Evolutionary conservation across 1,140 invertebrate genomes (phyloP).

Genomic region (Microplitis mediator): DNA sequence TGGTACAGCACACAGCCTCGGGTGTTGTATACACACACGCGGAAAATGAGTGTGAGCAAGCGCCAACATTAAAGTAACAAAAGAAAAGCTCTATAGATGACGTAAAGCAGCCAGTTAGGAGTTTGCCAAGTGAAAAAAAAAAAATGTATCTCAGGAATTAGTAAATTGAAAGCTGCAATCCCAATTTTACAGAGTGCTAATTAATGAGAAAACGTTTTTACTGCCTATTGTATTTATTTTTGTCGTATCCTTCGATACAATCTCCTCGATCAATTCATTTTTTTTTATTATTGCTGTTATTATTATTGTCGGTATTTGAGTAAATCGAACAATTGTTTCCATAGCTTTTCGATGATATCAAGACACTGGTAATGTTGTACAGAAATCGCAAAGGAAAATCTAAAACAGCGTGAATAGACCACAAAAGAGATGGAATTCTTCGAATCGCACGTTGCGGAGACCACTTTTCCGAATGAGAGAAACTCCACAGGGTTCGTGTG

Average conservation of each 20-base stretch:
- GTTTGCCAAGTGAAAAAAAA: constrained; percentile 15
- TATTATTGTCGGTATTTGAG: too few relatives aligned
- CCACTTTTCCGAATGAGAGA: constrained; percentile 22
- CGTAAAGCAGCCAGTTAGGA: not conserved
- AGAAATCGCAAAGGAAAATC: not conserved
- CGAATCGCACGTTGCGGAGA: not conserved
- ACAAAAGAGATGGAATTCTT: not conserved
- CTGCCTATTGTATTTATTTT: too few relatives aligned
- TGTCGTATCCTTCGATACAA: too few relatives aligned
- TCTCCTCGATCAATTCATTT: too few relatives aligned
- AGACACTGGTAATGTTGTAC: not conserved
- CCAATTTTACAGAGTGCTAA: constrained; percentile 2
- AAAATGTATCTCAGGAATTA: constrained; percentile 23
- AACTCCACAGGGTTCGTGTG: not conserved
- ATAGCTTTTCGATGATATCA: too few relatives aligned
- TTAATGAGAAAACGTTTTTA: constrained; percentile 10
- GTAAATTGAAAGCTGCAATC: constrained; percentile 23
- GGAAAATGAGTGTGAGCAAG: not conserved
- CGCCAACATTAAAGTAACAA: constrained; percentile 10
- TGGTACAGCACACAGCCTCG: constrained; percentile 22
- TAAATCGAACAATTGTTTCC: too few relatives aligned
- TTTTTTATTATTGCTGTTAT: too few relatives aligned
- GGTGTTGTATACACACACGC: constrained; percentile 22
- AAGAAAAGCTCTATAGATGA: constrained; percentile 2
- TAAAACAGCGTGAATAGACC: not conserved